Evolutionary conservation across 2,113 vertebrate genomes (phyloP).

Genomic region (Ptilonorhynchus violaceus): DNA sequence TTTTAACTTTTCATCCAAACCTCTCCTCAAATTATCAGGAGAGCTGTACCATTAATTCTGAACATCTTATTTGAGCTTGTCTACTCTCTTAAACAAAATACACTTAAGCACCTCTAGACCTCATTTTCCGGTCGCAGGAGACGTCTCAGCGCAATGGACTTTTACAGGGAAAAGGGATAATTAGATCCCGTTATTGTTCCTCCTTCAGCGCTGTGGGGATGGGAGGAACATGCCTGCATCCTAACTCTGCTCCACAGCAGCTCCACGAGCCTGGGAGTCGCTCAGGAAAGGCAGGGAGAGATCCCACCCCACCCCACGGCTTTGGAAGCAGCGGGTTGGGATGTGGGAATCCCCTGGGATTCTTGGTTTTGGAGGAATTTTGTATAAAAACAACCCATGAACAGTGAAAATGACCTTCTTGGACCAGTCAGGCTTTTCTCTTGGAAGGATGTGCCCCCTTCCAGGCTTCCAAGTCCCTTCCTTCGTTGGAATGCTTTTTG

Average conservation of each 20-base stretch:
- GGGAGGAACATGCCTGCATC: background rate
- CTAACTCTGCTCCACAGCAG: background rate
- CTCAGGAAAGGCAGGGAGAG: background rate
- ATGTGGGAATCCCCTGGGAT: fast-evolving
- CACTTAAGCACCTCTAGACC: constrained; percentile 21
- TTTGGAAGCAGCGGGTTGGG: fast-evolving
- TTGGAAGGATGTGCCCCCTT: fast-evolving
- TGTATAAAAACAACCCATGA: fast-evolving
- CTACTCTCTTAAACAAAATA: constrained; percentile 46
- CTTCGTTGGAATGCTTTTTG: background rate
- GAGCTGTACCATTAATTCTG: constrained; percentile 51
- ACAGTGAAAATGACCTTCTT: background rate
- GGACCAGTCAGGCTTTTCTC: background rate
- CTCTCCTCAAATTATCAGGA: constrained; percentile 48
- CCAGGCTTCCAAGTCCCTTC: background rate
- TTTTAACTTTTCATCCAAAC: constrained; percentile 49
- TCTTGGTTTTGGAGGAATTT: fast-evolving
- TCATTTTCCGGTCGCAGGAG: background rate
- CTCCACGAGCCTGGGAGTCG: background rate
- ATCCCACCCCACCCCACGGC: fast-evolving
- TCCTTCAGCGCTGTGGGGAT: background rate
- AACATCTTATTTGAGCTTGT: constrained; percentile 31
- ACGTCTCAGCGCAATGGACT: constrained; percentile 4
- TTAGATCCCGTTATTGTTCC: constrained; percentile 3
- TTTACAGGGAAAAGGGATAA: constrained; percentile 7